These are phyloP conservation scores for Minunthozetes semirufus DNA, from an alignment of 2,888 invertebrate species.

Conservation along the genomic window DNA sequence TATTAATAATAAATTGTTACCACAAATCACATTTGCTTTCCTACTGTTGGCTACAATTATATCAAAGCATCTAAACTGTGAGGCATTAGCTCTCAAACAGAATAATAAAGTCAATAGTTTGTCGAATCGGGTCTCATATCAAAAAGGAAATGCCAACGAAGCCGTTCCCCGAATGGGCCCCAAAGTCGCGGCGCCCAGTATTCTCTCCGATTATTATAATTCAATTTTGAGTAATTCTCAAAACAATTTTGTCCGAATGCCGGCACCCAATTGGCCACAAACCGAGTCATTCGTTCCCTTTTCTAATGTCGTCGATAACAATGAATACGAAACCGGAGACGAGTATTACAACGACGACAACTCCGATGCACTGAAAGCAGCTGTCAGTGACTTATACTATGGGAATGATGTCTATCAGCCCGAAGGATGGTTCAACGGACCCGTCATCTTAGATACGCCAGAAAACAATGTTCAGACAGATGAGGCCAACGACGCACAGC, in stretches of 20 bases:
- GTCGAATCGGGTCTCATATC: neutral
- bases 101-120: constrained; percentile 21
- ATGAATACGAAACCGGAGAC: constrained; percentile 13
- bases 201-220: constrained; percentile 27
- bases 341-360: constrained; percentile 20
- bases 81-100: neutral
- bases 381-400: constrained; percentile 5
- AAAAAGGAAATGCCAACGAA: neutral
- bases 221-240: neutral
- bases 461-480: neutral
- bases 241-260: neutral
- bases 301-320: neutral
- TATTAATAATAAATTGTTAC: neutral
- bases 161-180: neutral
- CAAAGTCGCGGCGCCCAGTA: neutral
- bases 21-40: neutral
- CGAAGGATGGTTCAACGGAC: constrained; percentile 25
- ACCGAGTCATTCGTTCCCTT: neutral
- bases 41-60: constrained; percentile 13
- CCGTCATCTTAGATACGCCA: neutral
- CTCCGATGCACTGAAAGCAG: neutral
- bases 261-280: neutral
- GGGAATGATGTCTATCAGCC: constrained; percentile 19
- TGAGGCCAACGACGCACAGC: constrained; percentile 1
- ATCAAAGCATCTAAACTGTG: neutral